Base-by-base conservation (phyloP, 2,888 invertebrate species). In the Synanthedon andrenaeformis region DNA sequence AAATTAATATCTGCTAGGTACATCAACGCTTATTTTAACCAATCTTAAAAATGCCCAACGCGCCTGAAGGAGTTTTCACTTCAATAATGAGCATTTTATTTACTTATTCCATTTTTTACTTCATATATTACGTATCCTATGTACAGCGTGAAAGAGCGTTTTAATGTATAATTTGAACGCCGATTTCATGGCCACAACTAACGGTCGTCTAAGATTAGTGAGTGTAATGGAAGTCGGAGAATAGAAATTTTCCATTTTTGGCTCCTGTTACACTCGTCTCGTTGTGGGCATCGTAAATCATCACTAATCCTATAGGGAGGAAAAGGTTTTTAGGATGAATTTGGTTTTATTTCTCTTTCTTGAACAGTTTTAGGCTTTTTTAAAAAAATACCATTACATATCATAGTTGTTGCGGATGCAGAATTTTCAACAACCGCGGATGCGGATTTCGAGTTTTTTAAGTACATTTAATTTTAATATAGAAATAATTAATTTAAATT, bases 231-330 rank as follows among this genome's bases (percentile, higher is more conserved):
- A 74, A 76, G 75, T 75, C 14, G 45, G 14, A 45, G 45, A 45
- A 45, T 14, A 35, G 35, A 35, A 35, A 45, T 45, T 45, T 45
- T n/a, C 12, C 45, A 14, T n/a, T 14, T n/a, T 45, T 45, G 14
- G 13, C 14, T 14, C n/a, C 13, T 45, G 14, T 8, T 14, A 14
- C 45, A 45, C 45, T 45, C 14, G 13, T 13, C 13, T 45, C 45
- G 58, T 54, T 60, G 56, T 60, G 56, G 59, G 52, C 58, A 62
- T 79, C 84, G 74, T 85, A 83, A 84, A 85, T 85, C 85, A 83
- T 77, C 65, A 64, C 66, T 82, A 83, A 85, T 79, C 81, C 76
- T 13, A 19, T 49, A 19, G 49, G 49, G 49, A 49, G 49, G 13
- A 17, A 49, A 23, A 45, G 45, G 14, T 45, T 45, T n/a, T 45